Evolutionary conservation across 2,113 vertebrate species (phyloP).

Genomic region (Lethenteron camtschaticum): DNA sequence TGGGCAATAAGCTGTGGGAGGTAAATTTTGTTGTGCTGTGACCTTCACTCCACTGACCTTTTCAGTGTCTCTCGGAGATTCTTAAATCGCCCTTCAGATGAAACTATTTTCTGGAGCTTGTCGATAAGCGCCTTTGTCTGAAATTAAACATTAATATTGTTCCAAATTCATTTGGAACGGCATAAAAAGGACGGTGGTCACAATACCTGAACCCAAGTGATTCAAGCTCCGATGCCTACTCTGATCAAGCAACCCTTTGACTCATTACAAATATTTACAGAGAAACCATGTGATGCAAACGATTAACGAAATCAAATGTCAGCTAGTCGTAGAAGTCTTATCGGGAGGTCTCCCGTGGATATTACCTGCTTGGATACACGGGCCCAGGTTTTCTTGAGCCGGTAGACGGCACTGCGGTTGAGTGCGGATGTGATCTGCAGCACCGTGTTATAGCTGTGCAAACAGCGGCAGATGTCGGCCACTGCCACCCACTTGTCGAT

Average conservation of each 20-base stretch:
- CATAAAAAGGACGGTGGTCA: no score
- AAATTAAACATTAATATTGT: slow-evolving; percentile 13
- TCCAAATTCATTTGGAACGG: no score
- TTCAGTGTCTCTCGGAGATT: slow-evolving; percentile 95
- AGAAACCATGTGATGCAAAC: no score
- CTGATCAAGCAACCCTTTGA: no score
- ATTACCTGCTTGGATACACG: slow-evolving; percentile 87
- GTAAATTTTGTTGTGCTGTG: no score
- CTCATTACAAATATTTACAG: no score
- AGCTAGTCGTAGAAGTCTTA: no score
- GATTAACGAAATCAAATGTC: no score
- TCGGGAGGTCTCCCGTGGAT: not conserved
- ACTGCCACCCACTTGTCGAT: slow-evolving; percentile 97
- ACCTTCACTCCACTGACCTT: slow-evolving; percentile 35
- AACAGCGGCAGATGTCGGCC: slow-evolving; percentile 80
- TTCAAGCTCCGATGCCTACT: no score
- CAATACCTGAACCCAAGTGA: no score
- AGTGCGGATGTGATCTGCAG: slow-evolving; percentile 93
- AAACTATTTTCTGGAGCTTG: slow-evolving; percentile 93
- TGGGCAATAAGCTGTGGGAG: no score
- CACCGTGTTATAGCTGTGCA: slow-evolving; percentile 89
- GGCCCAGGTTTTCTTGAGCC: slow-evolving; percentile 93
- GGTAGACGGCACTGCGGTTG: slow-evolving; percentile 91
- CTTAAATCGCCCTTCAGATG: slow-evolving; percentile 94
- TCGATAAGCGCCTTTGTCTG: slow-evolving; percentile 93